phyloP scores from a whole-genome alignment of 2,888 invertebrate genomes.

The Linyphia triangularis region DNA sequence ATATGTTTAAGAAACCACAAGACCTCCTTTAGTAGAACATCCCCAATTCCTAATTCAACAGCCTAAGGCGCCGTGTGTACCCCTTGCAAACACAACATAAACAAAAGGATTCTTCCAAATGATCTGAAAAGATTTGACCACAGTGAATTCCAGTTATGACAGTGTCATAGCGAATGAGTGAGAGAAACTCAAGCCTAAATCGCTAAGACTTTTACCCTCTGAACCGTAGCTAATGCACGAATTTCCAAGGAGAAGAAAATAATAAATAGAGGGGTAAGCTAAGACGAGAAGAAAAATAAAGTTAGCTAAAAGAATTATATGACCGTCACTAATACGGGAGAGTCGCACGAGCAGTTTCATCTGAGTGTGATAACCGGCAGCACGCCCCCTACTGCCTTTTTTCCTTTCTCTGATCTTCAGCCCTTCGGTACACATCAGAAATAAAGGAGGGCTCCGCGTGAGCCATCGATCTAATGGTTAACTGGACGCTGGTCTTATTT shows the following conservation, averaged over 20 bases:
- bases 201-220: constrained; percentile 60
- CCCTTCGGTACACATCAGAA: constrained; percentile 62
- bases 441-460: constrained; percentile 57
- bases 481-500: constrained; percentile 66
- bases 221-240: constrained; percentile 73
- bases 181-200: constrained; percentile 55
- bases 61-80: not conserved
- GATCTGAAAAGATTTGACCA: constrained; percentile 43
- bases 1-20: too few relatives aligned
- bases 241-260: constrained; percentile 70
- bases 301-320: constrained; percentile 74
- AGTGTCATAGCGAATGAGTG: constrained; percentile 60
- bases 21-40: too few relatives aligned
- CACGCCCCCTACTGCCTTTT: constrained; percentile 47
- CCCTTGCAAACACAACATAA: not conserved
- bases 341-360: constrained; percentile 65
- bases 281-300: constrained; percentile 68
- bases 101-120: not conserved
- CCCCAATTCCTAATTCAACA: not conserved
- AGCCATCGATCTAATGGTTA: constrained; percentile 63
- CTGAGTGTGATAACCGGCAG: constrained; percentile 67
- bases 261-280: constrained; percentile 71
- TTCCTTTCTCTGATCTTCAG: constrained; percentile 47
- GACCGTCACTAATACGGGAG: constrained; percentile 68
- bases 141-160: constrained; percentile 61